phyloP scores from a whole-genome alignment of 2,797 vertebrate genomes.

The Taenioides sp. region DNA sequence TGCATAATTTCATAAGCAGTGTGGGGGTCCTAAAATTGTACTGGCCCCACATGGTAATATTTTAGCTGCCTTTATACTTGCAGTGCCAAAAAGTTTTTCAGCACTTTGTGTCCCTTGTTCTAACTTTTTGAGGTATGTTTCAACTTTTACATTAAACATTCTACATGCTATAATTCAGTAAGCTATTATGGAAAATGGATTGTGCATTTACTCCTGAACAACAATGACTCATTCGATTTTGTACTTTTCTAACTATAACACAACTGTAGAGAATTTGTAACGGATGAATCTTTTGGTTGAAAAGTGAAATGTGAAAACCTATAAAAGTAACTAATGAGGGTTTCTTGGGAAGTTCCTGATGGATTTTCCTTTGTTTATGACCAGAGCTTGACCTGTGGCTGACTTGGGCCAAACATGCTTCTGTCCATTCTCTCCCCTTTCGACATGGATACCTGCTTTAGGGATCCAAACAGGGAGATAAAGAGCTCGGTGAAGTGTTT shows the following conservation, averaged over 20 bases:
- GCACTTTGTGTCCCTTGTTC: not conserved
- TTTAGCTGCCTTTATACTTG: not conserved
- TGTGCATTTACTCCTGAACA: not conserved
- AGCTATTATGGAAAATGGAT: not conserved
- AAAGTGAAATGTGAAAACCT: not conserved
- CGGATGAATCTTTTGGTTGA: not conserved
- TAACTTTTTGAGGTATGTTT: not conserved
- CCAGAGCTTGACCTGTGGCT: constrained; percentile 87
- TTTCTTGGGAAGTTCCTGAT: constrained; percentile 28
- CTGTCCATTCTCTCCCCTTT: constrained; percentile 70
- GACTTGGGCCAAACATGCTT: constrained; percentile 87
- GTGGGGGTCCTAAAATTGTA: constrained; percentile 15
- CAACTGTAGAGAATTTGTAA: not conserved
- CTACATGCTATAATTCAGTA: not conserved
- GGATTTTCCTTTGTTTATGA: constrained; percentile 80
- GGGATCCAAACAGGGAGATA: constrained; percentile 77
- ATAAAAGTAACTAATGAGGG: not conserved
- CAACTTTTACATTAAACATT: not conserved
- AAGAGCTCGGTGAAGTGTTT: constrained; percentile 70
- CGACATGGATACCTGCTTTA: constrained; percentile 92
- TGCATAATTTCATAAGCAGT: constrained; percentile 45
- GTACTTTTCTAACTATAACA: not conserved
- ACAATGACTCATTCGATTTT: not conserved
- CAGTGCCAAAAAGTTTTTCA: not conserved
- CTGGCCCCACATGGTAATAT: not conserved